Base-by-base conservation (phyloP, 2,888 invertebrate genomes). In the Euplagia quadripunctaria region DNA sequence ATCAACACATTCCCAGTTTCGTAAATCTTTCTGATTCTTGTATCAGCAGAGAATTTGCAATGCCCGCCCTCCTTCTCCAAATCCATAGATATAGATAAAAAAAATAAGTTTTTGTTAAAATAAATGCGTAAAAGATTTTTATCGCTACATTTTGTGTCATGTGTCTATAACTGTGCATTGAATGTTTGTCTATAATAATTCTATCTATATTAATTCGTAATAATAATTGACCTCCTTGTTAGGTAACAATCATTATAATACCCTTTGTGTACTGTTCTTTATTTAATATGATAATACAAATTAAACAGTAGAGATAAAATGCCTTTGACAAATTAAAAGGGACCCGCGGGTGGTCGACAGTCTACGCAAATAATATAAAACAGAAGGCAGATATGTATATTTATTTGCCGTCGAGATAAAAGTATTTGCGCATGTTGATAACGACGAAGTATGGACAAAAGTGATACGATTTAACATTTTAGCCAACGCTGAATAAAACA, bases 371-470 rank as follows among this genome's bases (percentile, higher is more conserved):
- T 78, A 74, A 74, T 79, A 81, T 76, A 72, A 74, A 74, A 77
- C 80, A 81, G 83, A 79, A 81, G 77, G 66, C 63, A 67, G 69
- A 73, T 76, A 81, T 78, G 71, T 75, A 73, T 78, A 75, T 78
- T 79, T 79, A 71, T 82, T 88, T 84, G 82, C 79, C 73, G 52
- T 31, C 64, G 71, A 78, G 86, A 87, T 89, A 87, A 78, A 78
- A 73, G 64, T 86, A 85, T 89, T 87, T 87, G 83, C 79, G 79
- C 71, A 75, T 41, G 68, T 42, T 76, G 88, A 89, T 89, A 88
- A 85, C 71, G 75, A 66, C 70, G 80, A 67, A 79, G 78, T 72
- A 80, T 74, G 83, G 80, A 77, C 84, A 76, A 71, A 71, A 69
- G 71, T 74, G 73, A 76, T 81, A 80, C 78, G 75, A 70, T 70